phyloP scores from a whole-genome alignment of 2,797 vertebrate genomes.

The Pangasius macronema region DNA sequence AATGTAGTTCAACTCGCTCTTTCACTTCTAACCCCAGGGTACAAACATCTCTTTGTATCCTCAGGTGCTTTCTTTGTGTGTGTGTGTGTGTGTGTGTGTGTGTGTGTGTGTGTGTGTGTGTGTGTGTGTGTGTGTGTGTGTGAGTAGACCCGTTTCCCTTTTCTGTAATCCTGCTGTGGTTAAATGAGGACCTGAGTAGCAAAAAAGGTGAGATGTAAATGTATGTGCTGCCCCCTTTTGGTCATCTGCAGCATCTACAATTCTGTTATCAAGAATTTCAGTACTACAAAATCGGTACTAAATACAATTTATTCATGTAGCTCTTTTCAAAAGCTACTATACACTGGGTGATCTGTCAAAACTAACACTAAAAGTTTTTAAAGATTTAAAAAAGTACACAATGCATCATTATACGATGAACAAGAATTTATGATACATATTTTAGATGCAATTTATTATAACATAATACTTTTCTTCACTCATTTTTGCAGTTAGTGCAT shows the following conservation, averaged over 20 bases:
- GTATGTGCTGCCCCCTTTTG: not conserved
- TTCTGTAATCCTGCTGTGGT: not conserved
- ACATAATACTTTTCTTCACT: not conserved
- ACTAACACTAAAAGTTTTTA: too few species aligned
- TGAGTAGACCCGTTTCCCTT: not conserved
- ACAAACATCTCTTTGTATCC: not conserved
- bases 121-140: not conserved
- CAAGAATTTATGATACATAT: not conserved
- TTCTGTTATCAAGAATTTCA: not conserved
- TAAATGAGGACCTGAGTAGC: not conserved
- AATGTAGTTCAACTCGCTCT: conserved; percentile 19
- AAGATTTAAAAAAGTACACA: too few species aligned
- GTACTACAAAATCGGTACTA: too few species aligned
- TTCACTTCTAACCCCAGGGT: not conserved
- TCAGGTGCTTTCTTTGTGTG: not conserved
- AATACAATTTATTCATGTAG: not conserved
- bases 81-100: not conserved
- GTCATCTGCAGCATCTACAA: not conserved
- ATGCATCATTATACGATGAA: not conserved
- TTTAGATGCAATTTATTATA: not conserved
- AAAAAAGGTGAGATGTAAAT: not conserved
- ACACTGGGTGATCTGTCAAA: not conserved
- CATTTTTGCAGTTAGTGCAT: too few species aligned
- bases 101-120: not conserved
- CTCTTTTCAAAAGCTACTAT: not conserved